Base-by-base conservation (phyloP, 2,888 invertebrate genomes). In the Gnatocerus cornutus region DNA sequence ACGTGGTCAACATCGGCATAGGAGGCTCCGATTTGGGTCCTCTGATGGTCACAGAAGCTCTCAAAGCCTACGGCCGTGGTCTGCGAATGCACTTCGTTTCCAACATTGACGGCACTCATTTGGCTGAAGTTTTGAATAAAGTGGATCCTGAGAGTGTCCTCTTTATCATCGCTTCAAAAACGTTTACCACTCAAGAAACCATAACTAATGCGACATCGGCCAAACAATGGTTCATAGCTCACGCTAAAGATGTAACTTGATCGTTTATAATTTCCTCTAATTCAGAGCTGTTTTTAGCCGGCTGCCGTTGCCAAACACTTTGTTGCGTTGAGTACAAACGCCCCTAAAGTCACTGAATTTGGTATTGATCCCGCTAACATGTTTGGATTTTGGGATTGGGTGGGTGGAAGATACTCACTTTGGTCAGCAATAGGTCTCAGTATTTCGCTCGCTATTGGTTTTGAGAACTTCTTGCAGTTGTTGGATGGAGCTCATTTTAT, bases 351-450 rank as follows among this genome's bases (percentile, higher is more conserved):
- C n/a, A 93, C 92, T 14, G 97, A 94, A 33, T 99, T 99, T 86
- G 99, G 99, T 10, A 99, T 99, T 79, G 95, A 98, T 84, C 90
- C 95, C 74, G 92, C 92, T 76, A 99, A 99, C 83, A 99, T 99
- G 98, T 99, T 99, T 87, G 98, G 94, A 14, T 99, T 99, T 86
- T 99, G 99, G 99, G 99, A 99, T 87, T 99, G 99, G 98, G 99
- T 99, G 46, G 99, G 99, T 33, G 99, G 99, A 77, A 92, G 99
- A 81, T 96, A 90, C 82, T 99, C 99, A 0, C 87, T 99, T 7
- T 99, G 99, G 99, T 99, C 99, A 0, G 99, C 99, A 2, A 99
- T 99, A 85, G 99, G 99, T 37, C 87, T 99, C 13, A 97, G 98
- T 2, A 98, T 99, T 83, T 94, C 94, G 3, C 87, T 99, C 39